Percentiles rank a stretch among this genome's conserved stretches.
phyloP scores from a whole-genome alignment of 2,888 invertebrate species.

The Crossocerus cetratus region DNA sequence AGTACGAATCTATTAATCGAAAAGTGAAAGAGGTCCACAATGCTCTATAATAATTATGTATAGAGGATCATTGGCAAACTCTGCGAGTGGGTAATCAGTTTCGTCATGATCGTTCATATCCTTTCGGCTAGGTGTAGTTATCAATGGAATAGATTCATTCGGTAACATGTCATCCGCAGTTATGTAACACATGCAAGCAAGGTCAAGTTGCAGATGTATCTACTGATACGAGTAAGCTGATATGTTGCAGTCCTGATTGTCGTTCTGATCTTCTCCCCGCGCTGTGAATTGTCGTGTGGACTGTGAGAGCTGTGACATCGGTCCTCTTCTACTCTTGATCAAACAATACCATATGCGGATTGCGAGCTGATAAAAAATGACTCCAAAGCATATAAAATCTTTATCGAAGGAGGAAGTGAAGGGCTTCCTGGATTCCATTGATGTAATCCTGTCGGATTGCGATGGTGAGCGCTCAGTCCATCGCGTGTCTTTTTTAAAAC shows the following conservation, averaged over 20 bases:
- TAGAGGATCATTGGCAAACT: too few relatives aligned
- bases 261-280: conserved; percentile 5
- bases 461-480: conserved; percentile 41
- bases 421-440: conserved; percentile 46
- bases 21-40: too few relatives aligned
- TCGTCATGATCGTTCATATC: too few relatives aligned
- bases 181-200: conserved; percentile 38
- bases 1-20: too few relatives aligned
- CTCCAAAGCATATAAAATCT: conserved; percentile 80
- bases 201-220: conserved; percentile 26
- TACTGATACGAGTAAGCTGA: not conserved
- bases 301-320: not conserved
- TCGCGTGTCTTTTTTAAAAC: too few relatives aligned
- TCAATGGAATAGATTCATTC: conserved; percentile 2
- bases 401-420: conserved; percentile 80
- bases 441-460: conserved; percentile 49
- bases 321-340: conserved; percentile 3
- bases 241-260: not conserved
- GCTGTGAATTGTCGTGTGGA: conserved; percentile 10
- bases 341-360: not conserved
- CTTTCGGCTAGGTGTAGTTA: too few relatives aligned
- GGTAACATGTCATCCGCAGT: conserved; percentile 10
- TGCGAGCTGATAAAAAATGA: conserved; percentile 42
- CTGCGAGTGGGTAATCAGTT: too few relatives aligned
- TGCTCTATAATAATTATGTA: too few relatives aligned